Percentiles rank a stretch among this genome's conserved stretches.
Evolutionary conservation across 2,113 vertebrate genomes (phyloP).

Genomic region (Phrynosoma blainvillii): DNA sequence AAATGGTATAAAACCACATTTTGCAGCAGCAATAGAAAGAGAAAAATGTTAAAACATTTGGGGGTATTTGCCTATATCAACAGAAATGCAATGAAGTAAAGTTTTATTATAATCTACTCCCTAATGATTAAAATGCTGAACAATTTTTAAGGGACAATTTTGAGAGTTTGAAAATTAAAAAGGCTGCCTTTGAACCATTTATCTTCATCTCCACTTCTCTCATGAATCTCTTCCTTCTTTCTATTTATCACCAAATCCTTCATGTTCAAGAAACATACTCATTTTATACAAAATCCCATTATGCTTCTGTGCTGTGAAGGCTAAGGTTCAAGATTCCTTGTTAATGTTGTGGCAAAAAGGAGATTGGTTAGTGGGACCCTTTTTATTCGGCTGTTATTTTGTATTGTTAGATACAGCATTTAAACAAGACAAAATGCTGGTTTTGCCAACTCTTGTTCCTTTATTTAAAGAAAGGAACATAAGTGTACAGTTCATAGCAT

Average conservation of each 20-base stretch:
- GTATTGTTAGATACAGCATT: constrained; percentile 42
- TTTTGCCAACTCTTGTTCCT: constrained; percentile 9
- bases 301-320: constrained; percentile 17
- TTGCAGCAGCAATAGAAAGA: not conserved
- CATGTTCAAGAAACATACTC: constrained; percentile 37
- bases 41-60: not conserved
- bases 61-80: constrained; percentile 20
- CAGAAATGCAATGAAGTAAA: constrained; percentile 30
- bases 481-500: constrained; percentile 22
- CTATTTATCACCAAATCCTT: constrained; percentile 32
- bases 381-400: constrained; percentile 32
- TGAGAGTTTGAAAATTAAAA: constrained; percentile 56
- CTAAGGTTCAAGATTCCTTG: constrained; percentile 19
- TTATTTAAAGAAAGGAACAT: constrained; percentile 50
- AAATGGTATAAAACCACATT: too few relatives aligned
- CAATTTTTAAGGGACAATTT: constrained; percentile 5
- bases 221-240: constrained; percentile 45
- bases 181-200: constrained; percentile 47
- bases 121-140: constrained; percentile 13
- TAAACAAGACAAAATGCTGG: constrained; percentile 35
- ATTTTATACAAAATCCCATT: constrained; percentile 56
- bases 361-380: constrained; percentile 21
- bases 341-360: constrained; percentile 36
- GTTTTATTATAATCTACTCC: constrained; percentile 26
- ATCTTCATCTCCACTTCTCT: constrained; percentile 54